These are phyloP conservation scores for Oryzias melastigma DNA, from an alignment of 2,113 vertebrate genomes.

Conservation along the genomic window DNA sequence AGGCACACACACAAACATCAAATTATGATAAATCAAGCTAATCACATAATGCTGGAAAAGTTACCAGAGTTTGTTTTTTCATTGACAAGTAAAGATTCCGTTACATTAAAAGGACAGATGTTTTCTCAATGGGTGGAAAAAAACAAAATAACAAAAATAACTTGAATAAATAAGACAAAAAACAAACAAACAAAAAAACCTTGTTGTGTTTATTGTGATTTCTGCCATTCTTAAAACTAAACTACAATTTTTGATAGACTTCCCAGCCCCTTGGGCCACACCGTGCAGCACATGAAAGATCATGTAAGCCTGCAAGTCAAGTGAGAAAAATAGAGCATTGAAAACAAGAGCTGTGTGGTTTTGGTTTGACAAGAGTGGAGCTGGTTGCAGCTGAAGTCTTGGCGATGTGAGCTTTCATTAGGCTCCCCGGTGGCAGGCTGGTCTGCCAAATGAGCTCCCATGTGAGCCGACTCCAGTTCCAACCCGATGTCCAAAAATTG, in stretches of 20 bases:
- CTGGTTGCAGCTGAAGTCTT: conserved; percentile 48
- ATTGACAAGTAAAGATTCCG: too few relatives aligned
- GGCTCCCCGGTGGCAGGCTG: conserved; percentile 49
- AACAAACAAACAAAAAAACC: neutral
- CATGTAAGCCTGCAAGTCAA: conserved; percentile 23
- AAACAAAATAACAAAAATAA: conserved; percentile 5
- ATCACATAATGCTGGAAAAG: neutral
- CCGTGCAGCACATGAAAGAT: conserved; percentile 21
- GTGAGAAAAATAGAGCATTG: conserved; percentile 6
- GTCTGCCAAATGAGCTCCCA: conserved; percentile 73
- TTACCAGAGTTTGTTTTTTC: too few relatives aligned
- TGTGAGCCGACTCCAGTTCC: conserved; percentile 52
- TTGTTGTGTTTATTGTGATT: conserved; percentile 3
- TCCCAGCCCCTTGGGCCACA: conserved; percentile 11
- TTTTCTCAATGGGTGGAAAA: neutral
- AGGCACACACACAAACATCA: too few relatives aligned
- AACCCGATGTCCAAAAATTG: conserved; percentile 44
- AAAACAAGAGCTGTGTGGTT: conserved; percentile 28
- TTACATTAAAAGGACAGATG: neutral
- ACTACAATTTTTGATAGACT: conserved; percentile 19
- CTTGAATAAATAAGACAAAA: neutral
- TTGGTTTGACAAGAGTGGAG: conserved; percentile 27
- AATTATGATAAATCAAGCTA: neutral
- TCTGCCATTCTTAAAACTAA: conserved; percentile 27
- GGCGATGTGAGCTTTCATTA: conserved; percentile 66